A percentile compares a stretch with the other conserved stretches of the same genome.
These are phyloP conservation scores for Campoplex capitator DNA, from an alignment of 2,888 invertebrate genomes.

Conservation along the genomic window DNA sequence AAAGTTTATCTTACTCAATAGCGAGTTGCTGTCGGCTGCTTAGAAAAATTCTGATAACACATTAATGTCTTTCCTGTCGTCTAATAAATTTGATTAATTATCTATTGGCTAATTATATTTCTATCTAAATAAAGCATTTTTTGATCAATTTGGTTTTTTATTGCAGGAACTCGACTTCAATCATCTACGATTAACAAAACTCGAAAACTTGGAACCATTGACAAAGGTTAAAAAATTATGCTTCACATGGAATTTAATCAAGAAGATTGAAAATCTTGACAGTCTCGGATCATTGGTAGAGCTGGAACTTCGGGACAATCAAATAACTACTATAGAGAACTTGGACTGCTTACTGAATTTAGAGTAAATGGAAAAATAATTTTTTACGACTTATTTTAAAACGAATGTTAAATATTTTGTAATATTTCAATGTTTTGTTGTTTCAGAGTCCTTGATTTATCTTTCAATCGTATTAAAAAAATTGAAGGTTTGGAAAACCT, in stretches of 20 bases:
- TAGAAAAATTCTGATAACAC: too few relatives aligned
- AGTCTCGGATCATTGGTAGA: conserved; percentile 92
- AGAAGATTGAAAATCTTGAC: conserved; percentile 95
- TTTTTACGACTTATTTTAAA: neutral
- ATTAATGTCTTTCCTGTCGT: too few relatives aligned
- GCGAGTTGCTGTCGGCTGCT: too few relatives aligned
- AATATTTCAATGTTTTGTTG: conserved; percentile 71
- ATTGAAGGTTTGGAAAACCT: conserved; percentile 93
- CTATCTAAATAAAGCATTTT: neutral
- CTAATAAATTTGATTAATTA: too few relatives aligned
- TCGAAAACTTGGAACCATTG: conserved; percentile 93
- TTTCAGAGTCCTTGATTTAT: conserved; percentile 94
- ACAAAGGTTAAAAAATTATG: conserved; percentile 92
- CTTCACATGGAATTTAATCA: conserved; percentile 97
- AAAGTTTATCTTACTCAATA: too few relatives aligned
- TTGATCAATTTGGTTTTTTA: neutral
- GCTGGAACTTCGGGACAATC: conserved; percentile 98
- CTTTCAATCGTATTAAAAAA: conserved; percentile 96
- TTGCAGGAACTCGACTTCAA: conserved; percentile 92
- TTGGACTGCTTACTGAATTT: conserved; percentile 94
- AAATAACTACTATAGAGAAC: conserved; percentile 96
- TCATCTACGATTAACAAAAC: conserved; percentile 93
- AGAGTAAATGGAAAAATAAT: conserved; percentile 87
- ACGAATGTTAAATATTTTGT: neutral
- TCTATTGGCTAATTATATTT: too few relatives aligned